Percentiles rank a stretch among this genome's conserved stretches.
Evolutionary conservation across 2,113 vertebrate genomes (phyloP).

Genomic region (Tinamus guttatus): DNA sequence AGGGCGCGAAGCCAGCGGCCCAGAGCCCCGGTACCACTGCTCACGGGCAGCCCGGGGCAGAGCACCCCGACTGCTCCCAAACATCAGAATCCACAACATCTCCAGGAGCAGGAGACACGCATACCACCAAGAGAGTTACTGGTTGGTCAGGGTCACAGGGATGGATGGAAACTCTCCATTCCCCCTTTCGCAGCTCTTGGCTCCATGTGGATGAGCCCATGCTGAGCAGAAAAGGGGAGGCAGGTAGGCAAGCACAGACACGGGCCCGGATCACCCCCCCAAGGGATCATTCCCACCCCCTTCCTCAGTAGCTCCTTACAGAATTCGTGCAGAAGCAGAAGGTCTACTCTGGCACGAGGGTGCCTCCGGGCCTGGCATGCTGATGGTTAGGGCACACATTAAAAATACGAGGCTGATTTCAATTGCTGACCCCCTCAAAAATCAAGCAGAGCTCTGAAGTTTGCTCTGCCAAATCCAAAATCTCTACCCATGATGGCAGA

Average conservation of each 20-base stretch:
- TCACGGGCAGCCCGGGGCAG: background rate
- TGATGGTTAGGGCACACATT: background rate
- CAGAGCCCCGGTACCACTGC: too few species aligned
- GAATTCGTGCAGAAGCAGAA: background rate
- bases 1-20: background rate
- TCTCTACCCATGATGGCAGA: background rate
- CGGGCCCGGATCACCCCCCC: background rate
- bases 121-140: too few species aligned
- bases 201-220: fast-evolving
- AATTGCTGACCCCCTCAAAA: background rate
- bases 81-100: background rate
- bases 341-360: background rate
- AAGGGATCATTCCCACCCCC: background rate
- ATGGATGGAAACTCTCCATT: background rate
- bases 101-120: background rate
- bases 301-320: background rate
- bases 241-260: background rate
- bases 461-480: background rate
- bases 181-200: background rate
- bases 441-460: background rate
- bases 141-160: background rate
- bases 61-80: too few species aligned
- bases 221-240: background rate
- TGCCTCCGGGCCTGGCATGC: background rate
- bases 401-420: background rate